phyloP scores from a whole-genome alignment of 2,113 vertebrate species.

The Nerophis ophidion region DNA sequence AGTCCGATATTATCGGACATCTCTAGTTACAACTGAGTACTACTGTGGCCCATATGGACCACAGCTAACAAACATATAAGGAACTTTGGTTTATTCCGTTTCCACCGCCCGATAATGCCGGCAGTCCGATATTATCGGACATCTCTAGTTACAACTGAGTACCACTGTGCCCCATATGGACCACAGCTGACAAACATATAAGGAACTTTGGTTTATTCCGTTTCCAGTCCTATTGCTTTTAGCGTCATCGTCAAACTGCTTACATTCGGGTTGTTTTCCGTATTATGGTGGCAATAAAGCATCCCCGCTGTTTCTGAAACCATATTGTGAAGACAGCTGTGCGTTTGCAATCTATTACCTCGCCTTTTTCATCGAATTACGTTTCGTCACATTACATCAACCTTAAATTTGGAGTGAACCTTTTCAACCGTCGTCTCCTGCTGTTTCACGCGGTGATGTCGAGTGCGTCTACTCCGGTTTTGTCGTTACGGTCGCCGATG shows the following conservation, averaged over 20 bases:
- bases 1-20: too few species aligned
- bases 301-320: constrained; percentile 32
- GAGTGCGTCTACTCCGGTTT: constrained; percentile 20
- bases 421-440: constrained; percentile 4
- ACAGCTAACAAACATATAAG: too few species aligned
- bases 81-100: too few species aligned
- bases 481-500: constrained; percentile 32
- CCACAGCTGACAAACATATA: too few species aligned
- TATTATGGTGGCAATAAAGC: constrained; percentile 25
- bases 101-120: too few species aligned
- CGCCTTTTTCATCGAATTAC: constrained; percentile 35
- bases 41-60: too few species aligned
- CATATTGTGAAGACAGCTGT: constrained; percentile 46
- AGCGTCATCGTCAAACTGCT: constrained; percentile 12
- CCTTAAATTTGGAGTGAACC: constrained; percentile 24
- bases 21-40: too few species aligned
- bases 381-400: constrained; percentile 47
- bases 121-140: too few species aligned
- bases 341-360: constrained; percentile 39
- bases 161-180: too few species aligned
- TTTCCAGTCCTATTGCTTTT: background rate
- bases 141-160: too few species aligned
- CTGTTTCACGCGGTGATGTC: background rate
- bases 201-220: too few species aligned
- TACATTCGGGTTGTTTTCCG: constrained; percentile 29